These are phyloP conservation scores for Nemurella pictetii DNA, from an alignment of 2,888 invertebrate species.

Conservation along the genomic window DNA sequence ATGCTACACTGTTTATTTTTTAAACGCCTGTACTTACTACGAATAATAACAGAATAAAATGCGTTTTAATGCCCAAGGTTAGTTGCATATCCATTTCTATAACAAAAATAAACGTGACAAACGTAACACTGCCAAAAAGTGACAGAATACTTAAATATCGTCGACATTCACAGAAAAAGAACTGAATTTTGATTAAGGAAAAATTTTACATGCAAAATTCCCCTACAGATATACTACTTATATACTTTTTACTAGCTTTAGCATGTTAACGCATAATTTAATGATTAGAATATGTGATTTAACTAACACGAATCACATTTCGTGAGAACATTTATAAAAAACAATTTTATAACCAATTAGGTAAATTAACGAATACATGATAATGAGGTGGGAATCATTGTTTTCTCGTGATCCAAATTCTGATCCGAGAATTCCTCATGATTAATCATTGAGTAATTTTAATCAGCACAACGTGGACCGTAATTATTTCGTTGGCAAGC, in stretches of 20 bases:
- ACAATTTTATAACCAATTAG: background rate
- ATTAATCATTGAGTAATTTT: background rate
- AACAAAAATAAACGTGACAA: background rate
- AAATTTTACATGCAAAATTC: background rate
- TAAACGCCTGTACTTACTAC: background rate
- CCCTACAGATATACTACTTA: no score
- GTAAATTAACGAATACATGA: background rate
- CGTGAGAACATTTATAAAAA: background rate
- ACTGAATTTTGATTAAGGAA: background rate
- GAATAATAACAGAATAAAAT: background rate
- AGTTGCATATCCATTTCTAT: background rate
- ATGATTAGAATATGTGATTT: background rate
- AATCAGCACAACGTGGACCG: background rate
- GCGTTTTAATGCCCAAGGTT: background rate
- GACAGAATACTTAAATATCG: no score
- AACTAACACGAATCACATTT: background rate
- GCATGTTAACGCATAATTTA: background rate
- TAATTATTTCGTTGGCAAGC: background rate
- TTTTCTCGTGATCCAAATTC: background rate
- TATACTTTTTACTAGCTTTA: no score
- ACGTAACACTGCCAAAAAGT: background rate
- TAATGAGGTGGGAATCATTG: background rate
- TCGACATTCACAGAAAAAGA: background rate
- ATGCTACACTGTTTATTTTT: background rate
- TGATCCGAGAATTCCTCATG: background rate